Base-by-base conservation (phyloP, 2,888 invertebrate genomes). In the Leucoma salicis region DNA sequence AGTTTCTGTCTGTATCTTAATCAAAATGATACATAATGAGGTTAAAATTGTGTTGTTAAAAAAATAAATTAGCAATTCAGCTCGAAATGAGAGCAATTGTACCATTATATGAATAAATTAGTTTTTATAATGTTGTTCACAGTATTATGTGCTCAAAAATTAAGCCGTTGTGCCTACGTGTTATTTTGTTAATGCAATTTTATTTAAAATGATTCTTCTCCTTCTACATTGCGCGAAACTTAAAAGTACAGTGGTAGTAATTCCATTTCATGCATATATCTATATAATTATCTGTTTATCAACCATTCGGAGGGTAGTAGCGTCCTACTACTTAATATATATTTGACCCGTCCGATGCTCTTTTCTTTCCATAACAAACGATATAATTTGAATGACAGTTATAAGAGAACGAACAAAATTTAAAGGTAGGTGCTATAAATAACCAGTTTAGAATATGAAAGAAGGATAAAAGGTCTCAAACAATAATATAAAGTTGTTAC, bases 361-460 rank as follows among this genome's bases (percentile, higher is more conserved):
- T n/a, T n/a, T n/a, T n/a, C n/a, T n/a, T n/a, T n/a, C n/a, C n/a
- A n/a, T n/a, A n/a, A n/a, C n/a, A n/a, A n/a, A n/a, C n/a, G n/a
- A n/a, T n/a, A n/a, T 29, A 13, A 10, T 29, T 29, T 29, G 29
- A 29, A 29, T 29, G 12, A 29, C 14, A 29, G 13, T 12, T 29
- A 14, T 7, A 29, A 29, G 2, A 29, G 13, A 29, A 29, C 36
- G 39, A 57, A 57, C 7, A 34, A 28, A 51, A 42, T 34, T 1
- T 15, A 8, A 24, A 16, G n/a, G n/a, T n/a, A n/a, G n/a, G n/a
- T n/a, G n/a, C 24, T 40, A 14, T 28, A 49, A 46, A 38, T 42
- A 61, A 58, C 65, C 46, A 47, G 57, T 58, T 57, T 47, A 25
- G 45, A 57, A 60, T 61, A 57, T 56, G 35, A 34, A 33, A 34